Evolutionary conservation across 2,797 vertebrate genomes (phyloP).

Genomic region (Furcifer pardalis): DNA sequence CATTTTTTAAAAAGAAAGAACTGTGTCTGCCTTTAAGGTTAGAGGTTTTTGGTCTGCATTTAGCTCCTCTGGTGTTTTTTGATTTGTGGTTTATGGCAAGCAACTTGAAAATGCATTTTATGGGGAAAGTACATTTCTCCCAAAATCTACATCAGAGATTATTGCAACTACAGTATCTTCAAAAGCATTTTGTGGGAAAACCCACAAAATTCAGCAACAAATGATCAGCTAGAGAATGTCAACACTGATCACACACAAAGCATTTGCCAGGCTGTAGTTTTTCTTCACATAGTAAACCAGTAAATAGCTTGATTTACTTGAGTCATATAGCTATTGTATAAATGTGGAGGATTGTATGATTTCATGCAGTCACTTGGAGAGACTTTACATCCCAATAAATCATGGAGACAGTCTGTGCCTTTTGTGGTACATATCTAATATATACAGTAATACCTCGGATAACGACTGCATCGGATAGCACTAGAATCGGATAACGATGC

Average conservation of each 20-base stretch:
- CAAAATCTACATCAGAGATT: not conserved
- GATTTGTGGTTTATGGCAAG: not conserved
- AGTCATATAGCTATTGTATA: not conserved
- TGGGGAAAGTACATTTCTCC: not conserved
- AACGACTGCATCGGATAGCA: too few relatives aligned
- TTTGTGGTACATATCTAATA: too few relatives aligned
- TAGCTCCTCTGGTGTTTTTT: not conserved
- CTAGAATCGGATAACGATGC: too few relatives aligned
- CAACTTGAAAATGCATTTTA: not conserved
- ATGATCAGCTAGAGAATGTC: not conserved
- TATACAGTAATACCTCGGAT: too few relatives aligned
- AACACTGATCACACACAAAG: slow-evolving; percentile 6
- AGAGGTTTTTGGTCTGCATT: not conserved
- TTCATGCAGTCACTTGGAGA: not conserved
- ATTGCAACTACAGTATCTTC: not conserved
- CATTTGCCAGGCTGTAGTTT: not conserved
- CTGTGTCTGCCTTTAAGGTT: not conserved
- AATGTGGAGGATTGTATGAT: not conserved
- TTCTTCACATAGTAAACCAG: not conserved
- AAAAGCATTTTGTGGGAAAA: not conserved
- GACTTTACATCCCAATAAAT: too few relatives aligned
- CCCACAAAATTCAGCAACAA: not conserved
- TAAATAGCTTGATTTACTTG: not conserved
- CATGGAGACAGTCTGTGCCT: too few relatives aligned
- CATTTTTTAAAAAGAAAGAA: not conserved